Conservation (phyloP, 35 echinoderm and acorn worm species). For the Lytechinus pictus region DNA sequence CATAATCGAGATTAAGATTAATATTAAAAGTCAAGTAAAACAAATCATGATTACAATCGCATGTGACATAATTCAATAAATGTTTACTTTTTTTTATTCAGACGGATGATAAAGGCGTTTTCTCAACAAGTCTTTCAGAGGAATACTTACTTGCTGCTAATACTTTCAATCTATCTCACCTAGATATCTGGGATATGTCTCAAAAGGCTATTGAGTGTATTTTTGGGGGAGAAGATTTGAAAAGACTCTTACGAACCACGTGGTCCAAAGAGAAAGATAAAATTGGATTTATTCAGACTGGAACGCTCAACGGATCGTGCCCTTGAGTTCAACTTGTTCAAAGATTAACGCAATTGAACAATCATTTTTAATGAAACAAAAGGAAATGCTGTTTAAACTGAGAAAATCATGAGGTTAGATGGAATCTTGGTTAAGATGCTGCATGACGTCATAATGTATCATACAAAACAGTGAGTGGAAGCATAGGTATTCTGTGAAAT, state of each 20-base stretch:
- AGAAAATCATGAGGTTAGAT: no score
- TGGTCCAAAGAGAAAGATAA: slow-evolving; percentile 54
- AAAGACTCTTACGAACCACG: slow-evolving; percentile 36
- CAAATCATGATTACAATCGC: no score
- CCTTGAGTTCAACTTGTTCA: background rate
- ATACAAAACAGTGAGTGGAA: no score
- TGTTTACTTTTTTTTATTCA: slow-evolving; percentile 17
- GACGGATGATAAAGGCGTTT: slow-evolving; percentile 98
- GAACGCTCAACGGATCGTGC: background rate
- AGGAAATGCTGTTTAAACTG: no score
- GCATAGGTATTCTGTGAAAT: no score
- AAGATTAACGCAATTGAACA: background rate
- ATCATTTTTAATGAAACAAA: no score
- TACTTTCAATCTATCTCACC: slow-evolving; percentile 67
- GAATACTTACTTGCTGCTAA: slow-evolving; percentile 83
- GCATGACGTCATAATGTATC: no score
- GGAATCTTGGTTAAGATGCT: no score
- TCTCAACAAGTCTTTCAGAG: slow-evolving; percentile 78
- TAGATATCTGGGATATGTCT: slow-evolving; percentile 79
- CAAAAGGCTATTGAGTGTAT: slow-evolving; percentile 66
- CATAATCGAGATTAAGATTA: no score
- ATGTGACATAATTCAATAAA: no score
- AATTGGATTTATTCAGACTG: background rate
- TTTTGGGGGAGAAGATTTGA: slow-evolving; percentile 75
- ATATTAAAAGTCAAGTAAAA: no score